Evolutionary conservation across 1,140 invertebrate genomes (phyloP).

Genomic region (Hycleus phaleratus): DNA sequence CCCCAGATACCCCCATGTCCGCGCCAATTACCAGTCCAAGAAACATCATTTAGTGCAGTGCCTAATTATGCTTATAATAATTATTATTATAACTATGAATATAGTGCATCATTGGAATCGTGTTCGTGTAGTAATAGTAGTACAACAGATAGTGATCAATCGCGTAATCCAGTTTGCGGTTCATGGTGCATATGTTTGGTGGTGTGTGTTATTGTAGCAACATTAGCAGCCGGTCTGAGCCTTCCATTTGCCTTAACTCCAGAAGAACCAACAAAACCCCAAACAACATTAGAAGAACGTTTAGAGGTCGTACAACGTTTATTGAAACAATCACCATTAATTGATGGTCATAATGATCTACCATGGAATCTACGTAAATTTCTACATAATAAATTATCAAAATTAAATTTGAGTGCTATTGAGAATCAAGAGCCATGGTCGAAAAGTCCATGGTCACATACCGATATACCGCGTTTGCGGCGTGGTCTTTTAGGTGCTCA

Average conservation of each 20-base stretch:
- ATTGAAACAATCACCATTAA: constrained; percentile 52
- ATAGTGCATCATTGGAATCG: constrained; percentile 25
- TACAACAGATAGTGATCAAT: constrained; percentile 23
- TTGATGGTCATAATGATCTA: constrained; percentile 80
- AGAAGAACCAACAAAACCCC: constrained; percentile 9
- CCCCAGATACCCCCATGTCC: constrained; percentile 28
- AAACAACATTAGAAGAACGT: constrained; percentile 27
- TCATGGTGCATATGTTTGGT: constrained; percentile 38
- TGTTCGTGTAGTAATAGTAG: constrained; percentile 30
- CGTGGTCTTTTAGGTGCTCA: constrained; percentile 77
- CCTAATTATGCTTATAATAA: constrained; percentile 27
- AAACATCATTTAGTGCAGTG: constrained; percentile 31
- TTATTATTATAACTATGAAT: constrained; percentile 27
- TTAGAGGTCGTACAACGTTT: constrained; percentile 35
- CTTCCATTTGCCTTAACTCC: constrained; percentile 33
- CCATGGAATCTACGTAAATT: constrained; percentile 78
- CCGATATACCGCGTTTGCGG: constrained; percentile 76
- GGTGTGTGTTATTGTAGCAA: constrained; percentile 35
- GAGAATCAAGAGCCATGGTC: constrained; percentile 70
- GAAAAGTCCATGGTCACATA: constrained; percentile 74
- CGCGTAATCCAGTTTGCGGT: constrained; percentile 22
- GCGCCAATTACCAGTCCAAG: constrained; percentile 19
- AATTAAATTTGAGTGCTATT: constrained; percentile 69
- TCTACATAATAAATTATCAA: constrained; percentile 71
- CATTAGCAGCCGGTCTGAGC: constrained; percentile 32